These are phyloP conservation scores for Hylaeus volcanicus DNA, from an alignment of 1,140 invertebrate species.

Conservation along the genomic window DNA sequence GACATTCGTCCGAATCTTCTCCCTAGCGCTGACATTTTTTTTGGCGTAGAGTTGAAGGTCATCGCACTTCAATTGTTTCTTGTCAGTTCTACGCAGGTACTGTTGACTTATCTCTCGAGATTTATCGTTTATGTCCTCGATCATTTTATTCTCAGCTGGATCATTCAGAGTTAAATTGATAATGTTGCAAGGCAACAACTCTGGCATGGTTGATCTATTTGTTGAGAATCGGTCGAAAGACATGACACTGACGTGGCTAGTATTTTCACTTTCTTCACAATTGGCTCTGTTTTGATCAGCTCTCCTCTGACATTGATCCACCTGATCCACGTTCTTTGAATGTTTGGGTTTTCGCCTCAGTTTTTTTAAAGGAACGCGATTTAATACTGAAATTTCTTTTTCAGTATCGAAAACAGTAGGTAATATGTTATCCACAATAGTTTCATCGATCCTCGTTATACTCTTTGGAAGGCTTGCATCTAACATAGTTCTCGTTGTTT, in stretches of 20 bases:
- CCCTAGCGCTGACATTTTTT: not conserved
- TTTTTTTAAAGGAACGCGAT: not conserved
- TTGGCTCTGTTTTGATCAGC: not conserved
- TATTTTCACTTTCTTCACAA: not conserved
- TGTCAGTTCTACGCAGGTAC: not conserved
- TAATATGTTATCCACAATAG: not conserved
- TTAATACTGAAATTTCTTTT: not conserved
- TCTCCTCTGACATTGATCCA: not conserved
- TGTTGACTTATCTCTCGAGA: constrained; percentile 1
- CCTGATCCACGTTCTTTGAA: not conserved
- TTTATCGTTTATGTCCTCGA: not conserved
- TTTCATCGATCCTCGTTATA: not conserved
- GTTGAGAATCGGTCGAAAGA: not conserved
- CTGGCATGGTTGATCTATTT: not conserved
- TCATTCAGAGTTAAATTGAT: constrained; percentile 13
- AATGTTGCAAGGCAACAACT: constrained; percentile 14
- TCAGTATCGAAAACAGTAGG: not conserved
- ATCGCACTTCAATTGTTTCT: not conserved
- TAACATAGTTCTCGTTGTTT: not conserved
- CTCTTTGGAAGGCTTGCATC: not conserved
- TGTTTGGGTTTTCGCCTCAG: not conserved
- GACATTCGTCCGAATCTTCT: not conserved
- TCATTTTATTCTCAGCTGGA: not conserved
- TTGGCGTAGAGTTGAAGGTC: not conserved
- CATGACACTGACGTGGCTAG: not conserved